Evolutionary conservation across 2,888 invertebrate genomes (phyloP), one percentile per base, ranked within the genome.

Genomic region (Chymomyza amoena): DNA sequence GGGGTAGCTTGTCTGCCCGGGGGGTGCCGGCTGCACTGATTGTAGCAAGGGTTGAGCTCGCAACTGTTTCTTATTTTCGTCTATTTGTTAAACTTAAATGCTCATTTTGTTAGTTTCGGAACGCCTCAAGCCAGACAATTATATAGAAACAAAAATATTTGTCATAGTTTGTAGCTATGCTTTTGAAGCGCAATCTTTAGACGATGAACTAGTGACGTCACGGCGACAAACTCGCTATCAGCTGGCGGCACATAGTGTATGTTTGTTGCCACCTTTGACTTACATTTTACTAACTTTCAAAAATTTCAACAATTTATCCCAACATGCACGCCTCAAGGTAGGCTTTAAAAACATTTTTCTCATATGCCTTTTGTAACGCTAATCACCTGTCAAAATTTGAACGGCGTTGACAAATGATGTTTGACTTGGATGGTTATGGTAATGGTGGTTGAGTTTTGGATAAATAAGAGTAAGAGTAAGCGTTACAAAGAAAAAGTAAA

Each of bases 381-480:
- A 88, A 88, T 88, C 85, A 88, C 83, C 87, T 84, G 89, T 81
- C 88, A 88, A 86, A 88, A 84, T 86, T 81, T 75, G 67, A 76
- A 79, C 81, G 70, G 39, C 84, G 70, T 76, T 88, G 84, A 88
- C 88, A 84, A 84, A 88, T 84, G 88, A 84, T 84, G 81, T 56
- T 45, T 63, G 64, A 51, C 39, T 39, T 52, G 61, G 32, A 15
- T 25, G 61, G 18, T 45, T 36, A 25, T 54, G 54, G 20, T 54
- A 20, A 54, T 54, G 54, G 10, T 16, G 54, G 20, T 7, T 5
- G 13, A 10, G 54, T 2, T 54, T 20, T 20, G 9, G 5, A 54
- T 20, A 54, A 54, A 20, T 25, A 60, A 39, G 32, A 52, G 51
- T 63, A 64, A 64, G 28, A 57, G 54, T 45, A 68, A 64, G 52